These are phyloP conservation scores for Protobothrops mucrosquamatus DNA, from an alignment of 2,113 vertebrate genomes.

Conservation along the genomic window DNA sequence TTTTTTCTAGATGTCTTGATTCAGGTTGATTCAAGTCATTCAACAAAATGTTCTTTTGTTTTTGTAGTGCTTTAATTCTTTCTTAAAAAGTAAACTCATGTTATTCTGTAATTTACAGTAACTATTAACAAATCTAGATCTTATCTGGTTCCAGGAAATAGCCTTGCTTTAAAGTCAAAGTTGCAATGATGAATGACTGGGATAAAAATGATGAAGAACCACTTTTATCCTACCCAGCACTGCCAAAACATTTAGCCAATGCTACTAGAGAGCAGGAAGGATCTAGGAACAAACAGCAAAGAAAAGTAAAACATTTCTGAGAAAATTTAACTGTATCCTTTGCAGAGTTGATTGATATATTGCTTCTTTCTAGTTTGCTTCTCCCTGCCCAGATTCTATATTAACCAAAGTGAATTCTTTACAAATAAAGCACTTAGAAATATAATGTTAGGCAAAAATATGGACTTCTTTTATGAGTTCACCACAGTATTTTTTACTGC, in stretches of 20 bases:
- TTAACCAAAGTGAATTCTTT: not conserved
- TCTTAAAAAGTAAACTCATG: not conserved
- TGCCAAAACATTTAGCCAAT: not conserved
- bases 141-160: not conserved
- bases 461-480: not conserved
- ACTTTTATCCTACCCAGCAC: not conserved
- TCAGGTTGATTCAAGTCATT: not conserved
- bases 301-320: not conserved
- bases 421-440: not conserved
- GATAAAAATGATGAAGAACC: not conserved
- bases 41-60: not conserved
- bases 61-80: not conserved
- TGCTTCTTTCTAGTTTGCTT: not conserved
- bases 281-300: not conserved
- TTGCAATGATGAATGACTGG: not conserved
- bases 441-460: not conserved
- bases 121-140: not conserved
- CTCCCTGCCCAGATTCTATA: not conserved
- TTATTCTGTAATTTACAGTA: not conserved
- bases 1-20: not conserved
- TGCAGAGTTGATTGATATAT: not conserved
- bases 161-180: not conserved
- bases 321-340: not conserved
- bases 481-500: not conserved
- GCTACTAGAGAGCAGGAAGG: not conserved